Percentiles rank a stretch among this genome's conserved stretches.
Evolutionary conservation across 2,113 vertebrate genomes (phyloP).

Genomic region (Mirza zaza): DNA sequence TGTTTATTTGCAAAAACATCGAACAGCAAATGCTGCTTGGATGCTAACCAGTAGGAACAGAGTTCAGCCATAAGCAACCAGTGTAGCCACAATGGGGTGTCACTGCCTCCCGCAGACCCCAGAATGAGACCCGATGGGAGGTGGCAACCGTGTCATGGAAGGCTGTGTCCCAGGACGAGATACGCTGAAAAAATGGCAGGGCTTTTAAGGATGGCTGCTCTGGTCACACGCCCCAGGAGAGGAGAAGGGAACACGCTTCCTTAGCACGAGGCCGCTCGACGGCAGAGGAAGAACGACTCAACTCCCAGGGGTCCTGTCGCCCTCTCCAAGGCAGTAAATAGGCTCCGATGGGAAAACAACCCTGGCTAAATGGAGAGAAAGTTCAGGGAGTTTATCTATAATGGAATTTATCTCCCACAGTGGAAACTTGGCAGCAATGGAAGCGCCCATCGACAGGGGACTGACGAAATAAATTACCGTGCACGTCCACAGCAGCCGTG

Average conservation of each 20-base stretch:
- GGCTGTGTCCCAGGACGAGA: neutral
- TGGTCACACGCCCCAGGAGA: neutral
- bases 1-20: neutral
- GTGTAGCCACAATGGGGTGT: neutral
- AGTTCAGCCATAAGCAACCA: neutral
- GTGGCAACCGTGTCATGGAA: fast-evolving
- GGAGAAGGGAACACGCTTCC: neutral
- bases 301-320: fast-evolving
- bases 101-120: neutral
- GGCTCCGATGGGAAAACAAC: neutral
- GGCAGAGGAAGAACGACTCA: neutral
- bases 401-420: neutral
- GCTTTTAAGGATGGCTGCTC: neutral
- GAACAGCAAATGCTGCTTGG: neutral
- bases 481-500: fast-evolving
- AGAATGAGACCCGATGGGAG: neutral
- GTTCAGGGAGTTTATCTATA: neutral
- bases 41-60: fast-evolving
- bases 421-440: neutral
- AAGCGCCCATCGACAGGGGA: neutral
- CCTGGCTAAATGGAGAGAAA: neutral
- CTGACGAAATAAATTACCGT: neutral
- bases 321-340: too few relatives aligned
- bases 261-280: too few relatives aligned
- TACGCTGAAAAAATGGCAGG: neutral